Evolutionary conservation across 2,797 vertebrate genomes (phyloP).

Genomic region (Catharus ustulatus): DNA sequence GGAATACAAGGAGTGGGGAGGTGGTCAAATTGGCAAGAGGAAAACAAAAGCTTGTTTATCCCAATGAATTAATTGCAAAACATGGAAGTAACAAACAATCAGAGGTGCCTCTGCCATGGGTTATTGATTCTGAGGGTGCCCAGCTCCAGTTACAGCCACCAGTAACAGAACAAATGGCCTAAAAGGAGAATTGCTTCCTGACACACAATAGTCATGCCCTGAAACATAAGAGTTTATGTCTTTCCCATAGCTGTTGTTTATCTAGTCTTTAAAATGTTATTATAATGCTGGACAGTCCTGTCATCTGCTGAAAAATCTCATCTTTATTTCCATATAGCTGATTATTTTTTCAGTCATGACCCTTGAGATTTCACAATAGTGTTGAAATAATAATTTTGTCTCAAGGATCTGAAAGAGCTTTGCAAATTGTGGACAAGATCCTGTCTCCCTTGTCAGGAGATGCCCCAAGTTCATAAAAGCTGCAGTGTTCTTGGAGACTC

Average conservation of each 20-base stretch:
- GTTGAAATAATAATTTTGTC: neutral
- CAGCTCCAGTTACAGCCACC: neutral
- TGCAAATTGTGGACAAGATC: neutral
- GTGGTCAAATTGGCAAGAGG: neutral
- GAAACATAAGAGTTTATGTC: conserved; percentile 8
- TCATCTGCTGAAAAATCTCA: neutral
- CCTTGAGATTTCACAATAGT: neutral
- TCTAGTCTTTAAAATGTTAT: conserved; percentile 20
- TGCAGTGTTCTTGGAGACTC: neutral
- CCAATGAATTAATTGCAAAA: conserved; percentile 18
- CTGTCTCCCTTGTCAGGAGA: neutral
- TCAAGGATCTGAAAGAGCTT: neutral
- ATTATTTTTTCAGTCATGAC: neutral
- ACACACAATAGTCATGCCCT: neutral
- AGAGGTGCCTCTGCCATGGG: conserved; percentile 3
- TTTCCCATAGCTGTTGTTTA: conserved; percentile 48
- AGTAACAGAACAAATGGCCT: neutral
- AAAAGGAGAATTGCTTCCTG: conserved; percentile 2
- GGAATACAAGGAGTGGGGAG: conserved; percentile 44
- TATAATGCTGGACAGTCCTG: neutral
- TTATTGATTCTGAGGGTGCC: neutral
- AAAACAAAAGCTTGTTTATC: conserved; percentile 56
- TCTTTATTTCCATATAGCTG: neutral
- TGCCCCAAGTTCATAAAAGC: neutral
- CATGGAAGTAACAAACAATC: conserved; percentile 25